These are phyloP conservation scores for Circaetus cinerascens DNA, from an alignment of 2,113 vertebrate species.

Conservation along the genomic window DNA sequence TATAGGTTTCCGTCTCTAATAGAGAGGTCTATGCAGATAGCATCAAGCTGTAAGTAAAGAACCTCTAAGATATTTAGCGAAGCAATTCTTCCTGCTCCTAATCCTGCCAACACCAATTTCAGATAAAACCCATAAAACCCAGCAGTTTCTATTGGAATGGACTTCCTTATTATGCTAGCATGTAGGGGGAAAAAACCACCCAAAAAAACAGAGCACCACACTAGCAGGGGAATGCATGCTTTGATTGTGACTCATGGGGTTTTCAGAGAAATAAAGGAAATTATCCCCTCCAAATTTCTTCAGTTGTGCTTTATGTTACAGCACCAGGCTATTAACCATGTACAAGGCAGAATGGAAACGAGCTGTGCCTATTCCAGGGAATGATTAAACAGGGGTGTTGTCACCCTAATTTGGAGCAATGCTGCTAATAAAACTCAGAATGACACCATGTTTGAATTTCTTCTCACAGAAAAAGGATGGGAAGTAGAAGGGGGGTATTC, in stretches of 20 bases:
- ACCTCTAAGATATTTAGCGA: background rate
- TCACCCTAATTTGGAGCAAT: background rate
- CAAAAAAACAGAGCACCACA: fast-evolving
- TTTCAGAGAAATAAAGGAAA: background rate
- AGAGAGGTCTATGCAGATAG: background rate
- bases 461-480: too few relatives aligned
- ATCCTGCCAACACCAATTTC: slow-evolving; percentile 16
- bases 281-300: background rate
- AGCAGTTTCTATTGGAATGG: background rate
- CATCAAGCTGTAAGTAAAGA: background rate
- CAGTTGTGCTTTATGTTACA: background rate
- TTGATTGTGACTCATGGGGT: fast-evolving
- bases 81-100: slow-evolving; percentile 19
- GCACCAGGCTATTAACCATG: background rate
- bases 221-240: background rate
- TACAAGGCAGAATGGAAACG: background rate
- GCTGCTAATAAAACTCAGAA: too few relatives aligned
- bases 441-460: background rate
- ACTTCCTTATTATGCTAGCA: background rate
- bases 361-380: background rate
- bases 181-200: fast-evolving
- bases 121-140: background rate
- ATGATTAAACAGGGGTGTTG: background rate
- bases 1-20: background rate
- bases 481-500: background rate